Conservation (phyloP, 2,113 vertebrate genomes). For the Prionailurus viverrinus region DNA sequence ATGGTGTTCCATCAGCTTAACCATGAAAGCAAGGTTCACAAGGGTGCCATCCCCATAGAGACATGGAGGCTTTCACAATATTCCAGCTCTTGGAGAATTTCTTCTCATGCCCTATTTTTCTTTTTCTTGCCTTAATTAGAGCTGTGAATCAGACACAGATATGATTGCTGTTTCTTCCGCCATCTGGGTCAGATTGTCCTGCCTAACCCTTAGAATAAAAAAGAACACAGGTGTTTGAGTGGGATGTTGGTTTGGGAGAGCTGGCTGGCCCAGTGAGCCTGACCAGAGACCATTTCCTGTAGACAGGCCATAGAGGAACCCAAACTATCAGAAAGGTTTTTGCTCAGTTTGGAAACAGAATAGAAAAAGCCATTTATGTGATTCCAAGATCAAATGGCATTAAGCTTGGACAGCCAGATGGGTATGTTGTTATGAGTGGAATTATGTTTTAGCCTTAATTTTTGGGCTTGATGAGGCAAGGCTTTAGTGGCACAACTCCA, state of each 20-base stretch:
- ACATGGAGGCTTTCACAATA: neutral
- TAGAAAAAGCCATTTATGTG: neutral
- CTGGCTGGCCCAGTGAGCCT: neutral
- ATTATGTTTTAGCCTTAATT: neutral
- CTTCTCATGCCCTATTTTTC: neutral
- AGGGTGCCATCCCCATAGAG: neutral
- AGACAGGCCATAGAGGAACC: neutral
- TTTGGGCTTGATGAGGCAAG: neutral
- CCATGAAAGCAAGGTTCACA: neutral
- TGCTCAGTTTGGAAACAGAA: neutral
- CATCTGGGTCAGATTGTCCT: constrained; percentile 26
- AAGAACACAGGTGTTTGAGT: neutral
- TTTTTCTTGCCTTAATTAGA: constrained; percentile 42
- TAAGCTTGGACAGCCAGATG: neutral
- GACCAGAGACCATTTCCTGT: neutral
- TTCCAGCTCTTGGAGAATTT: constrained; percentile 16
- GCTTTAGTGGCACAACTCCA: neutral
- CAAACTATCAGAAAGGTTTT: neutral
- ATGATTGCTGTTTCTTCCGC: neutral
- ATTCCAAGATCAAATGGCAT: neutral
- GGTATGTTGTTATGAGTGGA: neutral
- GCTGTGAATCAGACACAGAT: neutral
- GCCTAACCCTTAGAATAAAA: neutral
- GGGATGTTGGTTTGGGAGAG: neutral
- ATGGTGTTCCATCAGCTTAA: neutral